Percentiles rank a stretch among this genome's conserved stretches.
These are phyloP conservation scores for Actenoides hombroni DNA, from an alignment of 2,113 vertebrate species.

Conservation along the genomic window DNA sequence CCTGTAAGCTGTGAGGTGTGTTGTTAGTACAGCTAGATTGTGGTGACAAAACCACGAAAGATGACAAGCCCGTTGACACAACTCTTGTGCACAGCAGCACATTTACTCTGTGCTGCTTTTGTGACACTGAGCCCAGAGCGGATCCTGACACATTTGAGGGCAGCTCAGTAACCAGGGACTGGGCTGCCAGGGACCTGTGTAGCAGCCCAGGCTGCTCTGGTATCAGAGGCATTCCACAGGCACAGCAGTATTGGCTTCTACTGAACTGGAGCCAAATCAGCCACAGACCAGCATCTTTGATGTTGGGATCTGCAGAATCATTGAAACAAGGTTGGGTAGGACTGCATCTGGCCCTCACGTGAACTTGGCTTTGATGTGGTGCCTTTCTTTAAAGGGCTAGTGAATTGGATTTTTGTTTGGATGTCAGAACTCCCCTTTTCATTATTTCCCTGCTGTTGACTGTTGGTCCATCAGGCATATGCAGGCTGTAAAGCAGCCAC, in stretches of 20 bases:
- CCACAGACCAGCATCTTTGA: not conserved
- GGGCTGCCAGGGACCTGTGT: not conserved
- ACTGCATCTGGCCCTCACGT: not conserved
- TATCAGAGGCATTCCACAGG: not conserved
- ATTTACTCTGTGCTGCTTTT: not conserved
- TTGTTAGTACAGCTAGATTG: not conserved
- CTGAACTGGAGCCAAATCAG: not conserved
- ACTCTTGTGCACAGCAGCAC: not conserved
- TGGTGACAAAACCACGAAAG: not conserved
- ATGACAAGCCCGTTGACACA: not conserved
- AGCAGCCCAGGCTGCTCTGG: not conserved
- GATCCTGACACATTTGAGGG: rapidly evolving
- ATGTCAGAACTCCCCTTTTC: not conserved
- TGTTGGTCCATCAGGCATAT: not conserved
- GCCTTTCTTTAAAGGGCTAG: not conserved
- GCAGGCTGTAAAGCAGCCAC: rapidly evolving
- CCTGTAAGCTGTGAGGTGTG: not conserved
- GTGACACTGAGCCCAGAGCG: rapidly evolving
- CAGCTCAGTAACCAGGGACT: rapidly evolving
- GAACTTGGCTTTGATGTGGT: conserved; percentile 9
- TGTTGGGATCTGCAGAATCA: not conserved
- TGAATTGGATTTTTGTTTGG: not conserved
- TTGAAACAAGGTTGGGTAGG: not conserved
- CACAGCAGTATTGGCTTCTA: not conserved
- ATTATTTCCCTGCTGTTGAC: not conserved